Conservation (phyloP, 2,113 vertebrate genomes). For the Columba livia region DNA sequence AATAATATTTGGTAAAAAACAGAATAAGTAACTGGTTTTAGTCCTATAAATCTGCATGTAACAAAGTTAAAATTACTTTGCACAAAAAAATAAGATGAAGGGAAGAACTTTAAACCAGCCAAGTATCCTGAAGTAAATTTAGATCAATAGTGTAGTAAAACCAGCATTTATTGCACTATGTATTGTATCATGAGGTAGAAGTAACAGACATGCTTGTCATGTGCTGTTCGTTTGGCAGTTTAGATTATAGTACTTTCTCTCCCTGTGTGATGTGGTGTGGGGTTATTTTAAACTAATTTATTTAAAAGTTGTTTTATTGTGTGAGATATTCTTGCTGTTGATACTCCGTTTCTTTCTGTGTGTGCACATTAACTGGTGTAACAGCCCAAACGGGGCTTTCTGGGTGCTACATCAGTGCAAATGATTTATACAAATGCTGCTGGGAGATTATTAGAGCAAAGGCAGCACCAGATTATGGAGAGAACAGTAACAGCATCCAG, state of each 20-base stretch:
- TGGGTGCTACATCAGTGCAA: not conserved
- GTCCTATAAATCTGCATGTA: not conserved
- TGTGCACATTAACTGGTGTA: not conserved
- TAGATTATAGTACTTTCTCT: not conserved
- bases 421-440: not conserved
- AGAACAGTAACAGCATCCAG: not conserved
- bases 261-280: not conserved
- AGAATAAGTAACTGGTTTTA: not conserved
- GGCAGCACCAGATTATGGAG: not conserved
- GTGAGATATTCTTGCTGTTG: not conserved
- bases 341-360: not conserved
- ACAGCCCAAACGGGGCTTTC: not conserved
- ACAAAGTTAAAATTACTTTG: not conserved
- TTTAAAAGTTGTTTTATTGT: not conserved
- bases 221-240: not conserved
- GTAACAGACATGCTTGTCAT: not conserved
- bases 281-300: too few relatives aligned
- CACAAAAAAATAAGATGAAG: not conserved
- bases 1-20: not conserved
- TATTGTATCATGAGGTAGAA: not conserved
- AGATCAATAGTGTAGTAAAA: not conserved
- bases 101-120: not conserved
- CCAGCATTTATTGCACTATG: rapidly evolving
- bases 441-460: not conserved
- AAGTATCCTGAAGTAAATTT: not conserved